Conservation (phyloP, 2,888 invertebrate genomes). For the Apamea crenata region DNA sequence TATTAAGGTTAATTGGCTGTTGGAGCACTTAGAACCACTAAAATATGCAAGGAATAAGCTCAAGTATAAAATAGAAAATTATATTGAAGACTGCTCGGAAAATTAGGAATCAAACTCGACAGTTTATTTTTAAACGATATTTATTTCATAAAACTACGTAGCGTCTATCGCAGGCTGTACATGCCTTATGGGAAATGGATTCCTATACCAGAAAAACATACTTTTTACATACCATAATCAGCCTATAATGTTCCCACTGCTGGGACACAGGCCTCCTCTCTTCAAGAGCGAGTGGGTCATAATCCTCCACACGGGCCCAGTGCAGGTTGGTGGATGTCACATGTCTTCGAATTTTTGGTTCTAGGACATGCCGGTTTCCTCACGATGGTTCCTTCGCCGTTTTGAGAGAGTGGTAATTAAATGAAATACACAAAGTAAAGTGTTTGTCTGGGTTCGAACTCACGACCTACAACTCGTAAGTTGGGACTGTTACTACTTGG, state of each 20-base stretch:
- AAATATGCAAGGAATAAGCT: slow-evolving; percentile 6
- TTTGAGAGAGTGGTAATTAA: neutral
- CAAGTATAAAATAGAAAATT: neutral
- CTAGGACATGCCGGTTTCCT: too few species aligned
- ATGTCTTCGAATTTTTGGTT: neutral
- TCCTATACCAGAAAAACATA: too few species aligned
- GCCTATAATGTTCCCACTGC: too few species aligned
- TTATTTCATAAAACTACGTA: neutral
- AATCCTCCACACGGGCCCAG: too few species aligned
- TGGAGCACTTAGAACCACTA: neutral
- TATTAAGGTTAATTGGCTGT: neutral
- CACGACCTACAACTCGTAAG: neutral
- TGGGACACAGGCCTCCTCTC: too few species aligned
- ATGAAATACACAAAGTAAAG: neutral
- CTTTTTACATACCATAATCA: too few species aligned
- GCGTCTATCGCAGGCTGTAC: too few species aligned
- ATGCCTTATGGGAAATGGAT: too few species aligned
- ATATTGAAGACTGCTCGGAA: neutral
- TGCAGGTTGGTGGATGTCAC: too few species aligned
- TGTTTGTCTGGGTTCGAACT: neutral
- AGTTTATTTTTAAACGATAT: neutral
- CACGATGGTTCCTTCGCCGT: neutral
- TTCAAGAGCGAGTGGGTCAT: too few species aligned
- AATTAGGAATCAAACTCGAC: neutral
- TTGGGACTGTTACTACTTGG: neutral